phyloP scores from a whole-genome alignment of 2,113 vertebrate genomes.

The Neogale vison region DNA sequence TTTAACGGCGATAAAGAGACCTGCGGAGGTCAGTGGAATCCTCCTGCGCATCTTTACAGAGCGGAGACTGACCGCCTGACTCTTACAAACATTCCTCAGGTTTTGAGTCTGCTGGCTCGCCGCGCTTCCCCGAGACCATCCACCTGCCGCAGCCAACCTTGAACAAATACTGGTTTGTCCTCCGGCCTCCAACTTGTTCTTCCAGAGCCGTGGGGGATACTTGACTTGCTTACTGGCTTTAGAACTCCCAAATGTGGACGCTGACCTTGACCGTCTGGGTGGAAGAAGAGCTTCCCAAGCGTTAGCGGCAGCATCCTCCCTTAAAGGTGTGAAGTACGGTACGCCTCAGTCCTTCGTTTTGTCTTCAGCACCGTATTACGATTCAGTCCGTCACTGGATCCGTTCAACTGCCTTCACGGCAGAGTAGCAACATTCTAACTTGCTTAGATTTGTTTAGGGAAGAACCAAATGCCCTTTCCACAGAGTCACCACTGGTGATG shows the following conservation, averaged over 20 bases:
- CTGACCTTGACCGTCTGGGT: constrained; percentile 28
- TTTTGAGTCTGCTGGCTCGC: background rate
- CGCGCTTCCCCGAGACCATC: background rate
- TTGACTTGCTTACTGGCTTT: background rate
- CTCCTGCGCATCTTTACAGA: constrained; percentile 53
- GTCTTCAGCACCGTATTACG: background rate
- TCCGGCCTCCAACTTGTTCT: constrained; percentile 43
- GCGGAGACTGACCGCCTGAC: background rate
- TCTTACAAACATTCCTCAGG: constrained; percentile 47
- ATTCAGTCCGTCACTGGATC: background rate
- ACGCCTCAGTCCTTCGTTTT: background rate
- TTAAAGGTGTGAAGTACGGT: background rate
- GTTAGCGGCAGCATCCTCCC: background rate
- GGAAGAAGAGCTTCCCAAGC: background rate
- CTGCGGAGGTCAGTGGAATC: background rate
- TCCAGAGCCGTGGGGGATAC: background rate
- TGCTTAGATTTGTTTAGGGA: background rate
- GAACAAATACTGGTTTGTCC: constrained; percentile 47
- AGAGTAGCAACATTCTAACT: background rate
- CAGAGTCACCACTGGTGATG: background rate
- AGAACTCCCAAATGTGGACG: background rate
- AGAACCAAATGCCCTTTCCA: background rate
- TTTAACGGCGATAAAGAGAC: constrained; percentile 63
- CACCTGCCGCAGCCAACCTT: constrained; percentile 26
- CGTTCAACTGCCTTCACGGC: background rate